Base-by-base conservation (phyloP, 35 echinoderm and acorn worm genomes). In the Ophiothrix spiculata region DNA sequence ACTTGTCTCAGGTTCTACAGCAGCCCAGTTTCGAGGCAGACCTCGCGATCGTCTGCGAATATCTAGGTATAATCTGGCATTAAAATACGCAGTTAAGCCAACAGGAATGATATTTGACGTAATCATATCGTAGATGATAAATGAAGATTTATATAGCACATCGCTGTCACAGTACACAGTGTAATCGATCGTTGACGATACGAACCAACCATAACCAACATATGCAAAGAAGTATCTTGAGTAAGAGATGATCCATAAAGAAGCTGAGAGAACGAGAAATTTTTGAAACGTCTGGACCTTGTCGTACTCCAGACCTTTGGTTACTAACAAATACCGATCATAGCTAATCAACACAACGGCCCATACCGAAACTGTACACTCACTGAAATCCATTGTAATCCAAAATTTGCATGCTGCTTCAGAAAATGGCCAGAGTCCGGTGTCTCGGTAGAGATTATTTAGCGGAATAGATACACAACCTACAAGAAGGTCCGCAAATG, bases 91-190 rank as follows among this genome's bases (percentile, higher is more conserved):
- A 39, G 79, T 36, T 35, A 87, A 33, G 35, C 34, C 46, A 33
- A 79, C 39, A 11, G 85, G 85, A 1, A 79, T 42, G 31, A 87
- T 33, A 36, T 39, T 78, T 28, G 85, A 87, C 21, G 76, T 74
- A 2, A 79, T 21, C 8, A 56, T 49, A 32, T 56, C 46, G 4
- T 74, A 17, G 21, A 79, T n/a, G 29, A 54, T 33, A 35, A 54
- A 79, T 35, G 38, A 0, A 6, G 76, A 14, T 33, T 79, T 19
- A 45, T 87, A 79, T 54, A 79, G 56, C 12, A 87, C 39, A 15
- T 25, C 40, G 28, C 76, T 38, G 37, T 84, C 81, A 37, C 81
- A 84, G 31, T 78, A 54, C 1, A 15, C n/a, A 0, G 14, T 34
- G 54, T 84, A 84, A 3, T 84, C 33, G n/a, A n/a, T n/a, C n/a